These are phyloP conservation scores for Axis porcinus DNA, from an alignment of 2,113 vertebrate genomes.

Conservation along the genomic window DNA sequence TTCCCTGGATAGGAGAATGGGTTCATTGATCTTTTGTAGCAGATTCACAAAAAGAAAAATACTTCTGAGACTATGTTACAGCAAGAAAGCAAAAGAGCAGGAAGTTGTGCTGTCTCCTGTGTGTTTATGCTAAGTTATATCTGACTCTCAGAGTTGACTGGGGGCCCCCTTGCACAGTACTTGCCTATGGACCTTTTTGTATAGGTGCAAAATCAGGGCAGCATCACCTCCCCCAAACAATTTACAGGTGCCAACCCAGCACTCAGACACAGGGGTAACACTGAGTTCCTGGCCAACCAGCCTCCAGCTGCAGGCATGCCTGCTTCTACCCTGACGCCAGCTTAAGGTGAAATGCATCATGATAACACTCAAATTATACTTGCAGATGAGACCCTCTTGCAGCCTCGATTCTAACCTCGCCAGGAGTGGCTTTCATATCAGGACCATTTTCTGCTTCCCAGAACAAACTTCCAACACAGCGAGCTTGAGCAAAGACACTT, in stretches of 20 bases:
- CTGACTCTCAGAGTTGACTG: too few relatives aligned
- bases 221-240: neutral
- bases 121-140: neutral
- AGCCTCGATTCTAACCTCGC: rapidly evolving
- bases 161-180: rapidly evolving
- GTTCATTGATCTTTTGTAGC: neutral
- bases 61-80: neutral
- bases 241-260: neutral
- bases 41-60: neutral
- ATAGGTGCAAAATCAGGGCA: rapidly evolving
- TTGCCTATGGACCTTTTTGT: too few relatives aligned
- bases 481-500: neutral
- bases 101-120: neutral
- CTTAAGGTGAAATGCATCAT: neutral
- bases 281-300: neutral
- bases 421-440: neutral
- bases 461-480: rapidly evolving
- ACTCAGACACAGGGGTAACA: neutral
- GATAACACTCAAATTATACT: neutral
- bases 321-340: neutral
- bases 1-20: neutral
- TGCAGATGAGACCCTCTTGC: neutral
- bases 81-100: neutral
- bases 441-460: neutral
- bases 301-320: rapidly evolving